Conservation (phyloP, 2,888 invertebrate genomes). For the Drosophila eohydei region DNA sequence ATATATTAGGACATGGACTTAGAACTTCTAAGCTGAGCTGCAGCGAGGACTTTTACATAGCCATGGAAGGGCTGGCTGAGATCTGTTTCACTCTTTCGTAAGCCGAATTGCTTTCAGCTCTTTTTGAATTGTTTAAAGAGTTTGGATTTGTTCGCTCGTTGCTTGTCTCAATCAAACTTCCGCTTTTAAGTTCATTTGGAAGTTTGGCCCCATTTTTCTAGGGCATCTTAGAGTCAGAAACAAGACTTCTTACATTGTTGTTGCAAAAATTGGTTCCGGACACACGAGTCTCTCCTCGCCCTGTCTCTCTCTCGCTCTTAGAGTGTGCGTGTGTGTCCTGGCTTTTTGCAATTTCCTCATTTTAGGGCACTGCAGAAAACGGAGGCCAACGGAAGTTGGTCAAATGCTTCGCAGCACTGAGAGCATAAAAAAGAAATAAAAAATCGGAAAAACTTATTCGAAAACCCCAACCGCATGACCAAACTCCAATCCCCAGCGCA, state of each 20-base stretch:
- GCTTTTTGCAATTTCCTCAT: constrained; percentile 56
- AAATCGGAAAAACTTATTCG: constrained; percentile 20
- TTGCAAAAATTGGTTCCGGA: constrained; percentile 40
- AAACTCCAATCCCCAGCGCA: background rate
- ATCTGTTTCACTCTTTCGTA: background rate
- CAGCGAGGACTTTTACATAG: no score
- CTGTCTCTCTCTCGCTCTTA: background rate
- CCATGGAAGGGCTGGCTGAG: no score
- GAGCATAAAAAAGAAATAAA: constrained; percentile 11
- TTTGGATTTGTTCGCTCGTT: background rate
- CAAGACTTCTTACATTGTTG: constrained; percentile 8
- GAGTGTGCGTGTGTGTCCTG: constrained; percentile 24
- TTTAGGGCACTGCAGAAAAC: constrained; percentile 35
- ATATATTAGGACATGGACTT: background rate
- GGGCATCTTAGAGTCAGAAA: constrained; percentile 20
- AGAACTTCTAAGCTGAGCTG: background rate
- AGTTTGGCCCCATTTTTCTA: constrained; percentile 29
- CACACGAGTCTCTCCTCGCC: constrained; percentile 5
- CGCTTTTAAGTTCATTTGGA: constrained; percentile 23
- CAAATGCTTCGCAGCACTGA: constrained; percentile 47
- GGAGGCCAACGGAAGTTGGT: constrained; percentile 53
- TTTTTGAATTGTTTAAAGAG: background rate
- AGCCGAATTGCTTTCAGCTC: background rate
- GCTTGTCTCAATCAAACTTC: constrained; percentile 11
- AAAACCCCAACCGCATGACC: constrained; percentile 32